Conservation (phyloP, 2,888 invertebrate genomes). For the Drosophila kanekoi region DNA sequence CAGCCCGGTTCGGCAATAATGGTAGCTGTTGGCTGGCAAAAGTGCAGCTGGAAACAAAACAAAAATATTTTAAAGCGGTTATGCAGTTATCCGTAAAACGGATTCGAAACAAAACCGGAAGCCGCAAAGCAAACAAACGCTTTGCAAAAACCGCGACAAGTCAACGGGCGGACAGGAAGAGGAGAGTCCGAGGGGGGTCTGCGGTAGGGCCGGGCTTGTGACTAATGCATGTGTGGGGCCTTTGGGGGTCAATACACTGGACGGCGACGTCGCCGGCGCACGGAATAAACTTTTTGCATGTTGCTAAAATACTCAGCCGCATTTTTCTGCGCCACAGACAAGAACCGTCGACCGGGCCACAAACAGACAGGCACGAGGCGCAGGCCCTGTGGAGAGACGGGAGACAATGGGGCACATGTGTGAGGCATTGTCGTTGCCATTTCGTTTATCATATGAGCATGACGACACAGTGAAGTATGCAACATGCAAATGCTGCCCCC, state of each 20-base stretch:
- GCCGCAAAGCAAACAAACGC: constrained; percentile 79
- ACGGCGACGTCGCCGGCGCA: constrained; percentile 59
- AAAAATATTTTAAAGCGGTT: constrained; percentile 64
- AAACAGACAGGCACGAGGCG: constrained; percentile 37
- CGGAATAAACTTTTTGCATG: constrained; percentile 77
- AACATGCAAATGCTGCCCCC: constrained; percentile 65
- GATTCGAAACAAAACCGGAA: constrained; percentile 74
- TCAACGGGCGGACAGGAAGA: constrained; percentile 19
- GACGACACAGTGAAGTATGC: constrained; percentile 72
- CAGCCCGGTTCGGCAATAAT: constrained; percentile 7
- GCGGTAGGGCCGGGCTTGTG: constrained; percentile 26
- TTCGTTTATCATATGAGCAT: constrained; percentile 71
- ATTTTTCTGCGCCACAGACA: constrained; percentile 64
- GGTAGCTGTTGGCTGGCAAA: constrained; percentile 29
- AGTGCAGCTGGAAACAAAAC: constrained; percentile 18
- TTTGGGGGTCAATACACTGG: constrained; percentile 75
- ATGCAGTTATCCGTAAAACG: constrained; percentile 68
- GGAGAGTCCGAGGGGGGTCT: constrained; percentile 1
- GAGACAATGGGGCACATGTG: constrained; percentile 54
- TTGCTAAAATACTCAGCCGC: constrained; percentile 73
- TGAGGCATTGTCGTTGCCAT: constrained; percentile 63
- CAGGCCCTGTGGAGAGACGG: constrained; percentile 1
- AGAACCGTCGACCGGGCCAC: constrained; percentile 35
- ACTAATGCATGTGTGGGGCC: constrained; percentile 46
- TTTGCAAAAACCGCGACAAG: constrained; percentile 75